Evolutionary conservation across 1,140 invertebrate species (phyloP).

Genomic region (Phortica variegata): DNA sequence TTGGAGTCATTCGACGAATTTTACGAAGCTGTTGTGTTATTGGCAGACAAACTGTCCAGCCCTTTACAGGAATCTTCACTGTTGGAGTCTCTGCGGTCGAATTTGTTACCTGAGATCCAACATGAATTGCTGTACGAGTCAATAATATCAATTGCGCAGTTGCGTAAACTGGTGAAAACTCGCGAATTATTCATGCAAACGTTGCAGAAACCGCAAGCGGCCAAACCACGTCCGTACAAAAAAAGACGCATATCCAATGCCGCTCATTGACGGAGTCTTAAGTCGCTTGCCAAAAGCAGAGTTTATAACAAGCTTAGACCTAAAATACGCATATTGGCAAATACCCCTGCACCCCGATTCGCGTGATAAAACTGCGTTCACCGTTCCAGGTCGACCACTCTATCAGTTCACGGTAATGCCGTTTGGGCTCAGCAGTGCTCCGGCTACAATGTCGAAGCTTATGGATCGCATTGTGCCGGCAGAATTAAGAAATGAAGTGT

Average conservation of each 20-base stretch:
- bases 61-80: not conserved
- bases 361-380: too few species aligned
- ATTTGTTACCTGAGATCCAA: constrained; percentile 5
- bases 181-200: constrained; percentile 5
- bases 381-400: too few species aligned
- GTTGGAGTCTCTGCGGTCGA: constrained; percentile 1
- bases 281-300: too few species aligned
- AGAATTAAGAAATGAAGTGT: too few species aligned
- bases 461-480: too few species aligned
- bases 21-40: not conserved
- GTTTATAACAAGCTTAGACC: too few species aligned
- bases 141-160: not conserved
- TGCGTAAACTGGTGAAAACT: constrained; percentile 4
- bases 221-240: not conserved
- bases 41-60: not conserved
- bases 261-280: not conserved
- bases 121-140: constrained; percentile 6
- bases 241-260: not conserved
- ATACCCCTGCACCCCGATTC: too few species aligned
- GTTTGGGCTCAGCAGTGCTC: too few species aligned
- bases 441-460: too few species aligned
- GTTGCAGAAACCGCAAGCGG: not conserved
- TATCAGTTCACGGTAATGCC: too few species aligned
- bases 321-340: too few species aligned
- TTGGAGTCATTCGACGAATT: constrained; percentile 5